phyloP scores from a whole-genome alignment of 1,140 invertebrate species.

The Micrasema minimum region DNA sequence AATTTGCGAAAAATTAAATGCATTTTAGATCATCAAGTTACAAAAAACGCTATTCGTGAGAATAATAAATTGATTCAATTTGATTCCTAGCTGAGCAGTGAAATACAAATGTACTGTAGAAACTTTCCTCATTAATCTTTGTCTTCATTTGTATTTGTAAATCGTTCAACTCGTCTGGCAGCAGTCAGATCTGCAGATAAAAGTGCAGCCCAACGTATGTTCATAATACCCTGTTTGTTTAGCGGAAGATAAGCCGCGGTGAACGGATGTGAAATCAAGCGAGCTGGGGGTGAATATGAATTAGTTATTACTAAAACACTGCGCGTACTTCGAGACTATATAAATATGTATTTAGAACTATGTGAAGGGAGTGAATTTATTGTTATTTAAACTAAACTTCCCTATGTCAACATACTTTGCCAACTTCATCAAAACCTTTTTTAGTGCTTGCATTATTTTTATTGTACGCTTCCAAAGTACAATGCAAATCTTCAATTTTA shows the following conservation, averaged over 20 bases:
- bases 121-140: slow-evolving; percentile 19
- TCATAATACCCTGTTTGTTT: slow-evolving; percentile 39
- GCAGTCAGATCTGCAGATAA: slow-evolving; percentile 8
- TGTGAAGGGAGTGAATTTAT: neutral
- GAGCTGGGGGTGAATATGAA: slow-evolving; percentile 42
- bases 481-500: too few species aligned
- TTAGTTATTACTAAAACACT: slow-evolving; percentile 17
- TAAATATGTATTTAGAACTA: slow-evolving; percentile 28
- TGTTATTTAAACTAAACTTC: neutral
- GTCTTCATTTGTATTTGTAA: neutral
- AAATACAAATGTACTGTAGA: neutral
- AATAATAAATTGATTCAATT: slow-evolving; percentile 7
- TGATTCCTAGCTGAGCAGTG: neutral
- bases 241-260: slow-evolving; percentile 41
- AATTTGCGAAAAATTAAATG: too few species aligned
- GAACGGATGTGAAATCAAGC: slow-evolving; percentile 49
- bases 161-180: neutral
- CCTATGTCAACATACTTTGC: too few species aligned
- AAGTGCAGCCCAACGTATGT: neutral
- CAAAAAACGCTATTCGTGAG: too few species aligned
- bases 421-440: too few species aligned
- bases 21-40: too few species aligned
- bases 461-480: too few species aligned
- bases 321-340: slow-evolving; percentile 12
- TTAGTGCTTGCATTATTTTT: too few species aligned